Conservation (phyloP, 2,797 vertebrate species). For the Chaenodraco wilsoni region DNA sequence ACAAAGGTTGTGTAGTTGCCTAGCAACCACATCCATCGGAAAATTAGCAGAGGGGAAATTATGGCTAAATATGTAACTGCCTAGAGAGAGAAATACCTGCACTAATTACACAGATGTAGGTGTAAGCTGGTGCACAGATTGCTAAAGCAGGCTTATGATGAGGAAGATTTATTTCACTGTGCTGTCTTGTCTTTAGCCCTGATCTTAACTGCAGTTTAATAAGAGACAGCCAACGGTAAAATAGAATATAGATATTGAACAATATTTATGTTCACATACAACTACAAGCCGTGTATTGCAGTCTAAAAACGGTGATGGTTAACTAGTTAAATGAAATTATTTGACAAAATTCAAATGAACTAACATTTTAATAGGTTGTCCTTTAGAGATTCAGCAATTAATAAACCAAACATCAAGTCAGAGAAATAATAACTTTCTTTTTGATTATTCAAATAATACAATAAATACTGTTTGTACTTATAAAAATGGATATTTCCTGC, state of each 20-base stretch:
- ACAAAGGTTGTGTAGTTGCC: slow-evolving; percentile 57
- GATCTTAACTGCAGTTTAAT: neutral
- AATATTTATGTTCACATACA: neutral
- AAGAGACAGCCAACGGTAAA: neutral
- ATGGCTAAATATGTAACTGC: slow-evolving; percentile 46
- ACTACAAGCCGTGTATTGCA: too few species aligned
- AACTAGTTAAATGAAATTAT: too few species aligned
- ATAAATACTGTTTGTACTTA: too few species aligned
- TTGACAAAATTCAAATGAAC: neutral
- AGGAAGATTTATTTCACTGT: slow-evolving; percentile 16
- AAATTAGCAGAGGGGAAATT: slow-evolving; percentile 50
- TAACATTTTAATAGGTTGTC: neutral
- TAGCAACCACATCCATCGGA: slow-evolving; percentile 58
- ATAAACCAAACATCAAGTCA: too few species aligned
- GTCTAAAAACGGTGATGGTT: too few species aligned
- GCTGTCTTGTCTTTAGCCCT: neutral
- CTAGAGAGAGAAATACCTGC: slow-evolving; percentile 40
- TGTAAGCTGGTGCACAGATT: neutral
- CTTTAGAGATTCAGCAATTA: neutral
- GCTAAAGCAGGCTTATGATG: slow-evolving; percentile 1
- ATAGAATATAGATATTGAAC: neutral
- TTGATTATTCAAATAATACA: too few species aligned
- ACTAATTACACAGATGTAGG: slow-evolving; percentile 24
- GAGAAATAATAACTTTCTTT: too few species aligned
- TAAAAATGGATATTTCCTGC: too few species aligned